A percentile compares a stretch with the other conserved stretches of the same genome.
Conservation (phyloP, 2,113 vertebrate species). For the Rhea americana region DNA sequence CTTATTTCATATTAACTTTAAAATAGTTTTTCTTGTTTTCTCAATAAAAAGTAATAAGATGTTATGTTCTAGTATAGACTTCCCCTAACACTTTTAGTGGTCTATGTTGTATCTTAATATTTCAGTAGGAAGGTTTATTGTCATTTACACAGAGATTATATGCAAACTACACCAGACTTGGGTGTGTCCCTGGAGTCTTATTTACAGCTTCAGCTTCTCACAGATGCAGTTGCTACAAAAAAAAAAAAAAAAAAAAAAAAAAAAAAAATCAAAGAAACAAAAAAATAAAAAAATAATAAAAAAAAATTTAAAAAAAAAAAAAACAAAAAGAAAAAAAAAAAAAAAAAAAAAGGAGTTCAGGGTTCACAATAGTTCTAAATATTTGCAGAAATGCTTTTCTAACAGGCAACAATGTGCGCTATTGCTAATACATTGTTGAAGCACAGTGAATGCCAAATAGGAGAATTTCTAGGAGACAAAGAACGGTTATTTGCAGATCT, state of each 20-base stretch:
- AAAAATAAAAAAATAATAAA: too few species aligned
- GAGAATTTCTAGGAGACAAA: slow-evolving; percentile 25
- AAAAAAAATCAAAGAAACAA: too few species aligned
- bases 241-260: neutral
- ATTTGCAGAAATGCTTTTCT: slow-evolving; percentile 45
- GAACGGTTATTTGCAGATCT: neutral
- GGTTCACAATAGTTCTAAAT: neutral
- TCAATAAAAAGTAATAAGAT: neutral
- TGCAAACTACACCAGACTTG: neutral
- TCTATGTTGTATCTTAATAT: slow-evolving; percentile 28
- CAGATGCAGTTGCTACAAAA: slow-evolving; percentile 23
- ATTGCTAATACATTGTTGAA: neutral
- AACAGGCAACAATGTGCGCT: neutral
- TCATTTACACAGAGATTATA: slow-evolving; percentile 49
- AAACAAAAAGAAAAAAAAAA: neutral
- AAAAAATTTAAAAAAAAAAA: neutral
- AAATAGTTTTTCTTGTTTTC: neutral
- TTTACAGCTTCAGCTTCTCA: slow-evolving; percentile 45
- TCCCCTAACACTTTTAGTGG: neutral
- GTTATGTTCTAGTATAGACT: neutral
- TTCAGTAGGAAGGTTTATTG: slow-evolving; percentile 33
- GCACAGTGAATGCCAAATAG: neutral
- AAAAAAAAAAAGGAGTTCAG: neutral
- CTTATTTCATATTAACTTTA: neutral
- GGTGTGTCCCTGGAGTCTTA: slow-evolving; percentile 20